Evolutionary conservation across 1,140 invertebrate genomes (phyloP), one percentile per base, ranked within the genome.

Genomic region (Drosophila melanica): DNA sequence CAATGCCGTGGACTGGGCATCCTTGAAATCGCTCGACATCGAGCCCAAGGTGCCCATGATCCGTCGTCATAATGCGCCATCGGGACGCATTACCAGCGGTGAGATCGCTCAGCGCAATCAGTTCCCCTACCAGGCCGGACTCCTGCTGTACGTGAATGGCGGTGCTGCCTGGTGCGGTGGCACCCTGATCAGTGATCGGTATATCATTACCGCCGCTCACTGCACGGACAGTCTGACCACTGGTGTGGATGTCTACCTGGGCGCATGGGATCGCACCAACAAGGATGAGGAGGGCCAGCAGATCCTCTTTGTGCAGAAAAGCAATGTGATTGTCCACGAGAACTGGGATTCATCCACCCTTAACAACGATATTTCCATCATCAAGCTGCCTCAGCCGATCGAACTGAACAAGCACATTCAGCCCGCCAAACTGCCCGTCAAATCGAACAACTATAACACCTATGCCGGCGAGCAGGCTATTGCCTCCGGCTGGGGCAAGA

Each of bases 151-250:
- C 62, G 7, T 79, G 0, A 0, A 14, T 0, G 92, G 92, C 1
- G 69, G 70, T 0, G 81, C 92, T 7, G 79, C 62, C 59, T 92
- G 90, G 66, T 95, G 95, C 78, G 95, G 95, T 2, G 95, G 94
- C 11, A 93, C 93, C 45, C 66, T 95, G 54, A 92, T 95, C 44
- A 92, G 92, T 55, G 64, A 90, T 20, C 69, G 92, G 16, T 94
- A 93, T 93, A 86, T 95, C 10, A 59, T 95, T n/a, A 94, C 94
- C 5, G 94, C 95, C 5, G 95, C 94, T 9, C 95, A 95, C 72
- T 95, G 95, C 79, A 92, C 92, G 53, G 93, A 92, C 11, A 50
- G 54, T 6, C 7, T 89, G 92, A 93, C 65, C 58, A 87, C 69
- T 23, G 81, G 81, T 9, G 86, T 89, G 30, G 87, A 90, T 69